phyloP scores from a whole-genome alignment of 2,113 vertebrate species.

The Chitala chitala region DNA sequence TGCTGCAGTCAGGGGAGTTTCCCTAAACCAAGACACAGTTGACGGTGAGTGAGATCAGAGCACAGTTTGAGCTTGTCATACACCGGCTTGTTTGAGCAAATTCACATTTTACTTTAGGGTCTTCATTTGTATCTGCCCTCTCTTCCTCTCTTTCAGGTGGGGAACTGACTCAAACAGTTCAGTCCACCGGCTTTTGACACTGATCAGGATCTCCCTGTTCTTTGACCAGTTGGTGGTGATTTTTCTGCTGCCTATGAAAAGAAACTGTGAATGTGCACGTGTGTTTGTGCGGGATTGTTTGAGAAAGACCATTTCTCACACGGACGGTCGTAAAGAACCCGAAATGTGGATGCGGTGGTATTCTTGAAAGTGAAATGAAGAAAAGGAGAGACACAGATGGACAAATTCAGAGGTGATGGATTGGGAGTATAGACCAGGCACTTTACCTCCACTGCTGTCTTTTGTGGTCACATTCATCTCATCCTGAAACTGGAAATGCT shows the following conservation, averaged over 20 bases:
- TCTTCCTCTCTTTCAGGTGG: conserved; percentile 39
- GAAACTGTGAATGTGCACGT: background rate
- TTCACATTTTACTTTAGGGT: background rate
- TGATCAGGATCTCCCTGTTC: background rate
- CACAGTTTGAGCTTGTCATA: background rate
- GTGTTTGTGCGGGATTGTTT: background rate
- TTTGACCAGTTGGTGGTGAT: background rate
- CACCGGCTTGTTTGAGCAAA: background rate
- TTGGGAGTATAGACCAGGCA: background rate
- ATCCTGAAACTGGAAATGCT: background rate
- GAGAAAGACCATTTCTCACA: too few species aligned
- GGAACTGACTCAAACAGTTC: conserved; percentile 45
- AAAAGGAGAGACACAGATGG: background rate
- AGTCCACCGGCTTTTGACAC: conserved; percentile 64
- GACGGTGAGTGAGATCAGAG: conserved; percentile 46
- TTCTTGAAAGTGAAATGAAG: background rate
- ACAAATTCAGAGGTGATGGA: background rate
- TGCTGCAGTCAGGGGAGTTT: conserved; percentile 44
- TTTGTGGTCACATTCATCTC: background rate
- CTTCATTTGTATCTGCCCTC: background rate
- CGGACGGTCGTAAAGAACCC: background rate
- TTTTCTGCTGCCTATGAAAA: background rate
- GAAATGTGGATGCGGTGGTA: background rate
- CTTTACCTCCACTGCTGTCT: background rate
- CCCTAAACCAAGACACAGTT: conserved; percentile 47